Evolutionary conservation across 2,797 vertebrate species (phyloP).

Genomic region (Neosilurus mollespiculum): DNA sequence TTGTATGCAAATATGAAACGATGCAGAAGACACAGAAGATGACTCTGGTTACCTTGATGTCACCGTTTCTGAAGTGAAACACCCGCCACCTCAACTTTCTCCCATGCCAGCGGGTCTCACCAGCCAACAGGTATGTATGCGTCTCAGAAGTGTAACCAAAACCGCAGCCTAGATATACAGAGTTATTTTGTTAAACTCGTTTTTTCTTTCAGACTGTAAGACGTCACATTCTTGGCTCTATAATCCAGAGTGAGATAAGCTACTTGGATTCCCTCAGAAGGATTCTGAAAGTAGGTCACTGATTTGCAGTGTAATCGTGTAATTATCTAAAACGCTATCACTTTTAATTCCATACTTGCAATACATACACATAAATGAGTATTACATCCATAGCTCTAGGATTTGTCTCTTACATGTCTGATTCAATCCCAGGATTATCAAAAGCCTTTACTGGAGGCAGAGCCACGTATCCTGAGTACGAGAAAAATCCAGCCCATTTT

Average conservation of each 20-base stretch:
- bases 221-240: constrained; percentile 80
- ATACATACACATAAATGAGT: constrained; percentile 10
- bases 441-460: constrained; percentile 80
- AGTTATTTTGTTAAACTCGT: background rate
- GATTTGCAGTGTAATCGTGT: constrained; percentile 7
- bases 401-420: background rate
- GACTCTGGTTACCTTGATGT: constrained; percentile 71
- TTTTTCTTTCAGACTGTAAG: constrained; percentile 69
- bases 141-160: fast-evolving
- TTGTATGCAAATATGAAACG: constrained; percentile 10
- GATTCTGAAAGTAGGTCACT: constrained; percentile 75
- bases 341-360: background rate
- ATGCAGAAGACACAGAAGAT: constrained; percentile 66
- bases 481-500: constrained; percentile 80
- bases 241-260: constrained; percentile 81
- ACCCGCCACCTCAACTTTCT: constrained; percentile 80
- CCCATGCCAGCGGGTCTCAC: constrained; percentile 87
- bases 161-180: background rate
- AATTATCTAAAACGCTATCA: background rate
- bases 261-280: constrained; percentile 82
- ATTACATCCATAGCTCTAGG: background rate
- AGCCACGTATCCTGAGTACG: constrained; percentile 77
- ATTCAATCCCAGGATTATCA: constrained; percentile 76
- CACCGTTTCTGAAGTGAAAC: constrained; percentile 78
- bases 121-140: constrained; percentile 76